A percentile compares a stretch with the other conserved stretches of the same genome.
Evolutionary conservation across 2,113 vertebrate species (phyloP).

Genomic region (Pelodiscus sinensis): DNA sequence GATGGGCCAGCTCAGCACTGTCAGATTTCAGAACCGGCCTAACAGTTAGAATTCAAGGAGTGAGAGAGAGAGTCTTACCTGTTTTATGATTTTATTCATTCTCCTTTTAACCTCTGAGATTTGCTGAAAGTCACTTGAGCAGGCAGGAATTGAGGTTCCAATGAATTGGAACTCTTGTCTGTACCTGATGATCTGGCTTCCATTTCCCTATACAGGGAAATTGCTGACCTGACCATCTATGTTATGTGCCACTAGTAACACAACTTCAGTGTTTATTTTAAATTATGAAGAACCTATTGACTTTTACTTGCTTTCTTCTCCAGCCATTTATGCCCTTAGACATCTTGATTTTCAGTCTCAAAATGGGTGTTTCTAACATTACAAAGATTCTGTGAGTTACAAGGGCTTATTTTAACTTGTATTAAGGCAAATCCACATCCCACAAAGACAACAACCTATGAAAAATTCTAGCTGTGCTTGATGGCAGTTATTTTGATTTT

Average conservation of each 20-base stretch:
- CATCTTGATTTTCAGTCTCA: neutral
- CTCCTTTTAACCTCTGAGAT: neutral
- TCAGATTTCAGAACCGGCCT: neutral
- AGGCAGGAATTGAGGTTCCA: neutral
- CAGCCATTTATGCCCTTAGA: neutral
- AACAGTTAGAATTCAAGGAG: neutral
- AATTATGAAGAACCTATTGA: neutral
- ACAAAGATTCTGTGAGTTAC: neutral
- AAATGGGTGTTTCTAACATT: neutral
- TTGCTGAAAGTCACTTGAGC: neutral
- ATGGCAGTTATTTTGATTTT: neutral
- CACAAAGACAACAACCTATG: neutral
- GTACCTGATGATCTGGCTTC: neutral
- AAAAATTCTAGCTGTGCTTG: neutral
- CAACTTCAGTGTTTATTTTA: neutral
- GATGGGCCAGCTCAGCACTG: accelerated
- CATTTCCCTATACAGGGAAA: neutral
- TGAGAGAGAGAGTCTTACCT: neutral
- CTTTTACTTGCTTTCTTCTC: neutral
- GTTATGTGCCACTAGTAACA: neutral
- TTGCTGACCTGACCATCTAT: neutral
- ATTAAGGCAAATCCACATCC: neutral
- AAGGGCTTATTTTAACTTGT: neutral
- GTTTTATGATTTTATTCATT: neutral
- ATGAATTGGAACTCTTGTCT: accelerated